A percentile compares a stretch with the other conserved stretches of the same genome.
These are phyloP conservation scores for Acinonyx jubatus DNA, from an alignment of 2,113 vertebrate genomes.

Conservation along the genomic window DNA sequence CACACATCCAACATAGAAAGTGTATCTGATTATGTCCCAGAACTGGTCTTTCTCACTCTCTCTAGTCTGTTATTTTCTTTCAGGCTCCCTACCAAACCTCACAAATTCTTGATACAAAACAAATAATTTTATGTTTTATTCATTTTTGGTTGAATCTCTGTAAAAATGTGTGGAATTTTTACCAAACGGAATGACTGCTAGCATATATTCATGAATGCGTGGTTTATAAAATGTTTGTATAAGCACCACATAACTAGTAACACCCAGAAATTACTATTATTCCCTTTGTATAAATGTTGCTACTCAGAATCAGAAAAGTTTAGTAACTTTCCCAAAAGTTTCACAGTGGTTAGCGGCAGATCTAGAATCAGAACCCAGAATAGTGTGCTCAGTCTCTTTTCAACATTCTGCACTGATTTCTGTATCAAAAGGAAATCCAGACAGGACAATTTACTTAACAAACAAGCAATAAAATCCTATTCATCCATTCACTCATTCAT, in stretches of 20 bases:
- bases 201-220: not conserved
- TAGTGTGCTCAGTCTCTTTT: not conserved
- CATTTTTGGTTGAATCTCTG: not conserved
- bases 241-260: not conserved
- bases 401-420: not conserved
- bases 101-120: constrained; percentile 1
- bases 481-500: not conserved
- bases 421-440: not conserved
- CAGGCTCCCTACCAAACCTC: not conserved
- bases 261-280: not conserved
- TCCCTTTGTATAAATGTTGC: constrained; percentile 8
- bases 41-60: not conserved
- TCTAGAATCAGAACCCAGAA: not conserved
- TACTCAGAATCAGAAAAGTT: not conserved
- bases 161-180: not conserved
- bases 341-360: not conserved
- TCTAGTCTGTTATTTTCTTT: not conserved
- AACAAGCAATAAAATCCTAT: not conserved
- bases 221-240: not conserved
- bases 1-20: not conserved
- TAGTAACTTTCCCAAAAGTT: not conserved
- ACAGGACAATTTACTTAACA: not conserved
- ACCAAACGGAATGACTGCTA: not conserved
- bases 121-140: not conserved
- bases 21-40: not conserved